Conservation (phyloP, 2,113 vertebrate species). For the Nothoprocta pentlandii region DNA sequence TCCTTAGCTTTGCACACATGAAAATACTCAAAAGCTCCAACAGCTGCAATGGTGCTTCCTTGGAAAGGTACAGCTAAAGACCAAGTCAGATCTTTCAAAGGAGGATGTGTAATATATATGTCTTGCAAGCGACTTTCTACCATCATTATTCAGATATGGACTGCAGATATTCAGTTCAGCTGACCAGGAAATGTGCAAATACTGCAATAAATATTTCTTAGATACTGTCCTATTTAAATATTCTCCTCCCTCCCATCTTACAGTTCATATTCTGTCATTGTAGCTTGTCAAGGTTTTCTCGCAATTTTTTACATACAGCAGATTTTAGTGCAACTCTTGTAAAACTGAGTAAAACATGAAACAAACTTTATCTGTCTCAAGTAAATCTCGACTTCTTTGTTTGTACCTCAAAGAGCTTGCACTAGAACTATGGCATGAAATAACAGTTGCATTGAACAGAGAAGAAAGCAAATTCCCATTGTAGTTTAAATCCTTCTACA, state of each 20-base stretch:
- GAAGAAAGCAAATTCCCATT: constrained; percentile 15
- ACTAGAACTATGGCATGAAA: fast-evolving
- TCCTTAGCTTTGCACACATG: background rate
- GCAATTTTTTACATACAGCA: background rate
- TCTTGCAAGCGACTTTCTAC: background rate
- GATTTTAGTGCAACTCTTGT: background rate
- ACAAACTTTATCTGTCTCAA: background rate
- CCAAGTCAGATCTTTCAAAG: background rate
- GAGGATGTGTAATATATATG: background rate
- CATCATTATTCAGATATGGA: background rate
- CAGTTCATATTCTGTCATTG: background rate
- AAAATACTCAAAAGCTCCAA: background rate
- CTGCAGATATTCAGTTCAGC: constrained; percentile 18
- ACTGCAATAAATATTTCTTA: constrained; percentile 31
- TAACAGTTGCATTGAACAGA: background rate
- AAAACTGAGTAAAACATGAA: background rate
- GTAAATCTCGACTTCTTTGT: constrained; percentile 11
- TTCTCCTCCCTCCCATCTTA: background rate
- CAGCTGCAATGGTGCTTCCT: background rate
- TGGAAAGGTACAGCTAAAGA: background rate
- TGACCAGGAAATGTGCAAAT: constrained; percentile 10
- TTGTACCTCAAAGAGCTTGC: background rate
- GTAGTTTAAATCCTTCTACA: constrained; percentile 22
- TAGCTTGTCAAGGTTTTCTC: background rate
- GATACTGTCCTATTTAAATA: background rate